Evolutionary conservation across 2,113 vertebrate genomes (phyloP).

Genomic region (Passer domesticus): DNA sequence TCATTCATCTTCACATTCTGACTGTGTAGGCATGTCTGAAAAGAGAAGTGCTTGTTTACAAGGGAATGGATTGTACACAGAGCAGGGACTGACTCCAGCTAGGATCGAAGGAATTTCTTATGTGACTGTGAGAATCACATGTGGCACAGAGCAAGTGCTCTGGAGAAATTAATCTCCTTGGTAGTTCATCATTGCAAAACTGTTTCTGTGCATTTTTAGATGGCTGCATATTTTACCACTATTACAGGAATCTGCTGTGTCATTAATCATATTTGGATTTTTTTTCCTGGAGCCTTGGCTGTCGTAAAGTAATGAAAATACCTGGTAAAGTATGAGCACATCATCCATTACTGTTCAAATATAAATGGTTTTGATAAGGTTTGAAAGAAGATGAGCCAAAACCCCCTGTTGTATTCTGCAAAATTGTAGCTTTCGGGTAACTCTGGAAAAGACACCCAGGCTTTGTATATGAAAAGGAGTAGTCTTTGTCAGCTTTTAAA

Average conservation of each 20-base stretch:
- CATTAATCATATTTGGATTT: neutral
- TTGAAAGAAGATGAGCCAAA: conserved; percentile 39
- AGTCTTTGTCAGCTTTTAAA: conserved; percentile 33
- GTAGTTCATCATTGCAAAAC: neutral
- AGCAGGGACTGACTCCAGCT: neutral
- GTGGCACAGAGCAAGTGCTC: neutral
- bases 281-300: neutral
- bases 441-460: neutral
- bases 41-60: neutral
- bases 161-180: neutral
- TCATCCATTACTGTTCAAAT: conserved; percentile 30
- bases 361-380: conserved; percentile 47
- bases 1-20: neutral
- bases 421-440: conserved; percentile 8
- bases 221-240: neutral
- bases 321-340: neutral
- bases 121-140: neutral
- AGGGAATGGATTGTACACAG: neutral
- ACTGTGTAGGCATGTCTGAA: neutral
- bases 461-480: conserved; percentile 11
- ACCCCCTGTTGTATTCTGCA: neutral
- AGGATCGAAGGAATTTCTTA: neutral
- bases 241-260: neutral
- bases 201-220: neutral
- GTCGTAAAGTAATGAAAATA: neutral